Evolutionary conservation across 2,888 invertebrate genomes (phyloP), one percentile per base, ranked within the genome.

Genomic region (Mimumesa dahlbomi): DNA sequence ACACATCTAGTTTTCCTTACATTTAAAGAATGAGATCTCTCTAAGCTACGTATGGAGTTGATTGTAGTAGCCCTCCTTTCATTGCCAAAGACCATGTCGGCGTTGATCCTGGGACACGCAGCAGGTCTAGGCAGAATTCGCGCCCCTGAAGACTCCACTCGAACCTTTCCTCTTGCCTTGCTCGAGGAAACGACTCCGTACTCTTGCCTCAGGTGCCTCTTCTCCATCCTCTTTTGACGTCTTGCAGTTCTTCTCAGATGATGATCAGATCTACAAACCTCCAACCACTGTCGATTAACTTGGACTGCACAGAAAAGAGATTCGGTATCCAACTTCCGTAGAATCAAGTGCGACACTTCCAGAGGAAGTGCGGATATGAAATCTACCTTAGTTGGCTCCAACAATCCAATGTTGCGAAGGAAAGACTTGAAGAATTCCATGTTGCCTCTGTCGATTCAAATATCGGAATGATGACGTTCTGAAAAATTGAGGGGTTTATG

Each of bases 321-420:
- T n/a, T 67, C 22, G n/a, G 58, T 4, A 14, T 71, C 67, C 25
- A 71, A 40, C 34, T 52, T 21, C 9, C 54, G 54, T 0, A 71
- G 18, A 29, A 71, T 67, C 25, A 59, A 2, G 9, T 67, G 58
- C 0, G 68, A 64, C 0, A 68, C 11, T 48, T 72, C 68, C 1
- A 6, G 1, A 1, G 68, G 64, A 9, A 72, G 50, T 9, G 59
- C 31, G 0, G 42, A 34, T 4, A 72, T 14, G 9, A 72, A 14
- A n/a, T 72, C 72, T 16, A 64, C 42, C 40, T 62, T 67, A 6
- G 40, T 2, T 11, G 63, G 34, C 9, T 65, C 42, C 11, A 49
- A 14, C 11, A 61, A 16, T 19, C 70, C 61, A 13, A 65, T 34
- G 7, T 13, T 16, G 2, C 56, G 56, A 1, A 70, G 59, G 2